A percentile compares a stretch with the other conserved stretches of the same genome.
Conservation (phyloP, 2,888 invertebrate species). For the Onthophagus sagittarius region DNA sequence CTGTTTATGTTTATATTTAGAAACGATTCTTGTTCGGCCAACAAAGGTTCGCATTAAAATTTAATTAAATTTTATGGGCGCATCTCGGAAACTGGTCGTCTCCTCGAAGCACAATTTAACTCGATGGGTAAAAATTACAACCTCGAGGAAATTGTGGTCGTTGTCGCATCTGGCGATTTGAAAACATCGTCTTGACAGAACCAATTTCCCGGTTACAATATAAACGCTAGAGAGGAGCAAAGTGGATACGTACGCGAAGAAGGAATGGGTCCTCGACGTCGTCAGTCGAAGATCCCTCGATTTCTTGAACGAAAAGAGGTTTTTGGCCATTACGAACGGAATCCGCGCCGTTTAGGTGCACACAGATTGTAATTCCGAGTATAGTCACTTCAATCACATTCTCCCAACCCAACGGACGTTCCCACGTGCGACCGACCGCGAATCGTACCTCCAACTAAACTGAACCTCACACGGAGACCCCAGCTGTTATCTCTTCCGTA, state of each 20-base stretch:
- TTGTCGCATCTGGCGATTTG: neutral
- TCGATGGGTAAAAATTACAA: neutral
- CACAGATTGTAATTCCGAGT: neutral
- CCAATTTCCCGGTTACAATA: conserved; percentile 1
- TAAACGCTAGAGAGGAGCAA: neutral
- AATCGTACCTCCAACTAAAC: neutral
- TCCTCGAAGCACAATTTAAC: neutral
- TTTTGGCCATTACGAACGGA: neutral
- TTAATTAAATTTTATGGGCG: neutral
- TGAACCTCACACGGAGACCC: neutral
- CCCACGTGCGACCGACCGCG: neutral
- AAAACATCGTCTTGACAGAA: neutral
- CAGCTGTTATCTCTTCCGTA: neutral
- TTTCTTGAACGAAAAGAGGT: conserved; percentile 2
- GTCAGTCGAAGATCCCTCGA: neutral
- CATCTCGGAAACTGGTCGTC: neutral
- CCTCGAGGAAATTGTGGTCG: neutral
- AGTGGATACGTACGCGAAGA: conserved; percentile 5
- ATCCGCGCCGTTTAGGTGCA: neutral
- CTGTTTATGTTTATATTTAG: neutral
- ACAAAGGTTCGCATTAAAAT: neutral
- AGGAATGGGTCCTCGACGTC: neutral
- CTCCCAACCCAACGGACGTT: neutral
- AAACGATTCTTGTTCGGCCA: neutral
- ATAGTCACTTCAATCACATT: neutral